phyloP scores from a whole-genome alignment of 2,888 invertebrate genomes.

The Chelonus formosanus region DNA sequence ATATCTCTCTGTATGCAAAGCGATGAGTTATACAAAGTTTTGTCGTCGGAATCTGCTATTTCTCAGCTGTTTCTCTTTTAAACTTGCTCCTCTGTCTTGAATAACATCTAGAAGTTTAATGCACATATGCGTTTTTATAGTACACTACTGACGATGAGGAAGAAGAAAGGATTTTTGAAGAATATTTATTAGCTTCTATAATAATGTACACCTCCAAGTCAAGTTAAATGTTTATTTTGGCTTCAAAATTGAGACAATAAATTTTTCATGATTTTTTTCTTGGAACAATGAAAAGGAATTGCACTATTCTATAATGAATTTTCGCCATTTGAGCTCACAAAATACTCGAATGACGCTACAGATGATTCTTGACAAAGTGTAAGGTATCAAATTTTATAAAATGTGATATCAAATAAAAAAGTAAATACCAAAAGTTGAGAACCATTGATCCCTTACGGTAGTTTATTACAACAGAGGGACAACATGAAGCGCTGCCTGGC shows the following conservation, averaged over 20 bases:
- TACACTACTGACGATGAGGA: not conserved
- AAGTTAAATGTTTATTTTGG: no score
- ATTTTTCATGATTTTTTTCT: no score
- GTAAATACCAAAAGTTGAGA: slow-evolving; percentile 48
- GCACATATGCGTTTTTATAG: slow-evolving; percentile 8
- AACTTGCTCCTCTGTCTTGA: slow-evolving; percentile 3
- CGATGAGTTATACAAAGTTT: slow-evolving; percentile 6
- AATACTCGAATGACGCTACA: no score
- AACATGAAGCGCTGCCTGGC: slow-evolving; percentile 56
- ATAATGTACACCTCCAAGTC: no score
- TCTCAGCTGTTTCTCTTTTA: slow-evolving; percentile 13
- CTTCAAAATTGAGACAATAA: no score
- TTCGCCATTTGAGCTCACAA: no score
- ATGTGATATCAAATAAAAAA: not conserved
- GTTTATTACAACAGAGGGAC: slow-evolving; percentile 54
- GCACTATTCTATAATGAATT: no score
- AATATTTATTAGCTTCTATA: no score
- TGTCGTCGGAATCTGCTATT: slow-evolving; percentile 1
- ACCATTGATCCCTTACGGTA: slow-evolving; percentile 47
- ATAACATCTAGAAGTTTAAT: slow-evolving; percentile 13
- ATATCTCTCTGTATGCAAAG: not conserved
- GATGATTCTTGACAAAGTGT: no score
- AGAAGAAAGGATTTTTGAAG: no score
- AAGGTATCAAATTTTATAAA: not conserved
- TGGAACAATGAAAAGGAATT: no score